A percentile compares a stretch with the other conserved stretches of the same genome.
Evolutionary conservation across 2,113 vertebrate genomes (phyloP).

Genomic region (Mionectes macconnelli): DNA sequence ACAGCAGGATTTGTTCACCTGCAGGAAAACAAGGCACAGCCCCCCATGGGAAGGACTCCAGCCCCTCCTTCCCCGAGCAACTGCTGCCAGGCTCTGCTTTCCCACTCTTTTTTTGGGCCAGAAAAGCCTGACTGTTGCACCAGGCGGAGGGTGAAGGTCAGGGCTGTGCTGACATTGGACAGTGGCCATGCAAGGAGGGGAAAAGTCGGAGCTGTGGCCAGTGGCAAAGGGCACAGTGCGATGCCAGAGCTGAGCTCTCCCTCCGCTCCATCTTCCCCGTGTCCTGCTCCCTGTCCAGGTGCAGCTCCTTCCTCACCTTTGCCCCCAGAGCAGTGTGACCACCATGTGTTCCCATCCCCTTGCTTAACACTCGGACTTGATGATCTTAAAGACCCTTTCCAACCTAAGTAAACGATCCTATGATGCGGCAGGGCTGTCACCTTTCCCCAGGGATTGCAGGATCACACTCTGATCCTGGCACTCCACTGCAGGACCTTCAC

Average conservation of each 20-base stretch:
- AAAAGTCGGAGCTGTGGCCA: background rate
- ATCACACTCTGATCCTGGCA: background rate
- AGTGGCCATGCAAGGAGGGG: background rate
- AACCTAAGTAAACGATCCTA: background rate
- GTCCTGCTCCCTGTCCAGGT: background rate
- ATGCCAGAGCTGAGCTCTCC: background rate
- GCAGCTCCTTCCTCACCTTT: background rate
- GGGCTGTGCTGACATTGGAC: background rate
- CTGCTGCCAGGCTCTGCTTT: background rate
- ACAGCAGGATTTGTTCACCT: background rate
- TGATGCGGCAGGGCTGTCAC: background rate
- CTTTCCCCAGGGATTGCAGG: background rate
- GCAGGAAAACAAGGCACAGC: background rate
- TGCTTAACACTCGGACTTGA: background rate
- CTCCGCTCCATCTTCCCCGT: background rate
- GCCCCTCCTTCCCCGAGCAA: background rate
- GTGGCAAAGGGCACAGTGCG: background rate
- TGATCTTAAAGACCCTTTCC: background rate
- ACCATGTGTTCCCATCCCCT: accelerated
- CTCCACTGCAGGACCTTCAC: background rate
- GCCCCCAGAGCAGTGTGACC: background rate
- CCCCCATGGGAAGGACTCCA: background rate
- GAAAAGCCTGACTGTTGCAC: background rate
- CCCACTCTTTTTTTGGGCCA: background rate
- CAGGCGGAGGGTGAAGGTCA: background rate